Percentiles rank a stretch among this genome's conserved stretches.
Evolutionary conservation across 2,888 invertebrate species (phyloP).

Genomic region (Leptothorax acervorum): DNA sequence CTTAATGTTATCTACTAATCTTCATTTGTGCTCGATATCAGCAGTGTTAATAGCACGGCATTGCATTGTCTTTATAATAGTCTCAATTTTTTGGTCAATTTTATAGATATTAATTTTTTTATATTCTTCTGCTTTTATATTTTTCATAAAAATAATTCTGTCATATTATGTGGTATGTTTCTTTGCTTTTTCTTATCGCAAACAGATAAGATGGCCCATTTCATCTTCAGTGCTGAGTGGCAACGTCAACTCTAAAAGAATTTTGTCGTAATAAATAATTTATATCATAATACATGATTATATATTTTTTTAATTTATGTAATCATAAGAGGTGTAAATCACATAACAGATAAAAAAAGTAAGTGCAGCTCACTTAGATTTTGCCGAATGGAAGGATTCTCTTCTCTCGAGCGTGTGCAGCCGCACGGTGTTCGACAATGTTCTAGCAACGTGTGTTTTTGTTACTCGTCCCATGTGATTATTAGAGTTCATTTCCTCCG

Average conservation of each 20-base stretch:
- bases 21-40: slow-evolving; percentile 4
- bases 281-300: background rate
- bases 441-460: slow-evolving; percentile 76
- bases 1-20: slow-evolving; percentile 10
- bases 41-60: background rate
- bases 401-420: slow-evolving; percentile 74
- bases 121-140: slow-evolving; percentile 1
- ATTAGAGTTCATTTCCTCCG: slow-evolving; percentile 63
- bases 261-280: background rate
- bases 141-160: background rate
- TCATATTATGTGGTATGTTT: background rate
- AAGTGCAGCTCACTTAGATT: slow-evolving; percentile 37
- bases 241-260: slow-evolving; percentile 1
- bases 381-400: slow-evolving; percentile 50
- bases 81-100: background rate
- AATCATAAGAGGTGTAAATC: background rate
- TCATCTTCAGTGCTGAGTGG: background rate
- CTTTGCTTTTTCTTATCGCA: background rate
- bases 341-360: background rate
- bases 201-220: background rate
- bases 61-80: background rate
- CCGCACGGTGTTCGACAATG: slow-evolving; percentile 75
- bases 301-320: slow-evolving; percentile 1
- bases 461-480: slow-evolving; percentile 70
- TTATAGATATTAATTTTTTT: background rate